Evolutionary conservation across 2,113 vertebrate genomes (phyloP).

Genomic region (Arothron firmamentum): DNA sequence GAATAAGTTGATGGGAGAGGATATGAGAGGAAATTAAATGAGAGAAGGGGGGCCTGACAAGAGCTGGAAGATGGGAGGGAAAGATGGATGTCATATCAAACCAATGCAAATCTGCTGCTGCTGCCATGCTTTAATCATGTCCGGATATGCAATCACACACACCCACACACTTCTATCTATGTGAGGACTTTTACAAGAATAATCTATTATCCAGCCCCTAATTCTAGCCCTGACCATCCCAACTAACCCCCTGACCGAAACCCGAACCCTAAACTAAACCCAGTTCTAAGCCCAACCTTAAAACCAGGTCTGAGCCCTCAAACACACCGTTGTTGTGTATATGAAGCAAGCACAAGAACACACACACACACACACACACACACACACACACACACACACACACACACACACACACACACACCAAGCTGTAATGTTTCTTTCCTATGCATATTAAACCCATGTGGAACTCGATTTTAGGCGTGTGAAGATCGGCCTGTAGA

Average conservation of each 20-base stretch:
- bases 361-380: slow-evolving; percentile 2
- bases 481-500: slow-evolving; percentile 43
- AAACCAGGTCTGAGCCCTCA: too few species aligned
- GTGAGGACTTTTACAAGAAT: too few species aligned
- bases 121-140: slow-evolving; percentile 36
- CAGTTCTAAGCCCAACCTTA: too few species aligned
- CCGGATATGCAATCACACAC: slow-evolving; percentile 21
- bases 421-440: slow-evolving; percentile 10
- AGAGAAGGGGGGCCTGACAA: slow-evolving; percentile 19
- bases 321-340: too few species aligned
- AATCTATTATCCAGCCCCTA: too few species aligned
- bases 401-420: neutral
- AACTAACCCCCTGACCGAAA: too few species aligned
- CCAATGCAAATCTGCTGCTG: slow-evolving; percentile 53
- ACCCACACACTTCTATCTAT: too few species aligned
- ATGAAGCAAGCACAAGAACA: neutral
- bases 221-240: too few species aligned
- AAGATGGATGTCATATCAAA: slow-evolving; percentile 54
- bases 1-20: neutral
- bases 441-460: slow-evolving; percentile 34
- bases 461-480: slow-evolving; percentile 34
- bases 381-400: neutral
- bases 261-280: too few species aligned
- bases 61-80: slow-evolving; percentile 23
- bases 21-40: slow-evolving; percentile 45